Evolutionary conservation across 1,140 invertebrate genomes (phyloP).

Genomic region (Holcopasites calliopsidis): DNA sequence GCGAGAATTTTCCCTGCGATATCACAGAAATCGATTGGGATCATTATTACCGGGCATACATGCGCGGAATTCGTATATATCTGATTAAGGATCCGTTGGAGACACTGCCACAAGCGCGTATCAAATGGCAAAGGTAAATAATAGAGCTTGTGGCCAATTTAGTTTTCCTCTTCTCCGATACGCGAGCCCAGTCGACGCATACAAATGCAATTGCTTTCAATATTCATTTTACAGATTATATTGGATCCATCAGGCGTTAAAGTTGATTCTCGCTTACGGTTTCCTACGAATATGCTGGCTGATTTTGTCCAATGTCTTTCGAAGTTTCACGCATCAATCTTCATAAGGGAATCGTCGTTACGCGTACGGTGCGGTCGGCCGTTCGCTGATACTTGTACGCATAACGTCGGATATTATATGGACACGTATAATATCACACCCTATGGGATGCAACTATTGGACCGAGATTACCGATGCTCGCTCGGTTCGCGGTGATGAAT

Average conservation of each 20-base stretch:
- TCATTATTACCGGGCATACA: slow-evolving; percentile 81
- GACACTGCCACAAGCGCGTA: slow-evolving; percentile 79
- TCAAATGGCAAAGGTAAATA: slow-evolving; percentile 79
- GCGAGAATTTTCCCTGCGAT: slow-evolving; percentile 85
- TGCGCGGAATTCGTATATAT: slow-evolving; percentile 81
- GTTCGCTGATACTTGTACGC: too few species aligned
- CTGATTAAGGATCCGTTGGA: slow-evolving; percentile 83
- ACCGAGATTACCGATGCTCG: too few species aligned
- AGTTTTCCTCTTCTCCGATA: background rate
- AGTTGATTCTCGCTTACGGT: slow-evolving; percentile 70
- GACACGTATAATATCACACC: too few species aligned
- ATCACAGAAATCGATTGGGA: slow-evolving; percentile 84
- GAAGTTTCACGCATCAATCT: background rate
- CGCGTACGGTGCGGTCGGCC: background rate
- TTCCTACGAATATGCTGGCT: slow-evolving; percentile 71
- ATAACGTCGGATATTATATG: too few species aligned
- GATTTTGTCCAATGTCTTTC: slow-evolving; percentile 39
- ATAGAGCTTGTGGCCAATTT: background rate
- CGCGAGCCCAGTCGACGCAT: background rate
- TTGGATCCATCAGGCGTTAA: slow-evolving; percentile 75
- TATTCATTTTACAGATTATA: slow-evolving; percentile 73
- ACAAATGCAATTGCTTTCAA: too few species aligned
- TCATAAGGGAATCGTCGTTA: background rate
- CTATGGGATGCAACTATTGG: too few species aligned
- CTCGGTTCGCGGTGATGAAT: background rate